Evolutionary conservation across 2,888 invertebrate genomes (phyloP).

Genomic region (Cancer borealis): DNA sequence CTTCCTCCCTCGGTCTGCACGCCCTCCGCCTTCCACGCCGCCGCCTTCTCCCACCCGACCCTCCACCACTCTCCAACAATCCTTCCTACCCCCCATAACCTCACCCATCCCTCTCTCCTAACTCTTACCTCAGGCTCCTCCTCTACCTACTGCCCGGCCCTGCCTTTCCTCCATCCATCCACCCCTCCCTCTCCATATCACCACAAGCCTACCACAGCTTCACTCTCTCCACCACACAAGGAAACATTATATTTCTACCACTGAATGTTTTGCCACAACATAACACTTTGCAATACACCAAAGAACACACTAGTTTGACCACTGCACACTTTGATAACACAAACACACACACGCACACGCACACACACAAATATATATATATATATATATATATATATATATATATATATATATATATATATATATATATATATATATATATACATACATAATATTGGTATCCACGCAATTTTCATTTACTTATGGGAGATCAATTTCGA

Average conservation of each 20-base stretch:
- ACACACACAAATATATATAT: constrained; percentile 54
- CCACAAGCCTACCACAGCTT: not conserved
- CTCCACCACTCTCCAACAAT: not conserved
- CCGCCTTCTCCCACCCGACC: constrained; percentile 18
- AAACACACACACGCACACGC: constrained; percentile 55
- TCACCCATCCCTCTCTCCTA: not conserved
- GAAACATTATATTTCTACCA: not conserved
- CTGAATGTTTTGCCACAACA: not conserved
- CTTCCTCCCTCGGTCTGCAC: not conserved
- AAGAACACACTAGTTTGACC: not conserved
- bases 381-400: constrained; percentile 27
- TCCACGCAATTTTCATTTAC: not conserved
- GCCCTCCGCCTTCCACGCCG: not conserved
- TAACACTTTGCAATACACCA: not conserved
- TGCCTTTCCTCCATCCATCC: not conserved
- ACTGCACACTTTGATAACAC: not conserved
- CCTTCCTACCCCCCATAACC: not conserved
- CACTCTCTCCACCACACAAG: not conserved
- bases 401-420: constrained; percentile 31
- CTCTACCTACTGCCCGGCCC: not conserved
- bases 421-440: constrained; percentile 1
- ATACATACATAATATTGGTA: not conserved
- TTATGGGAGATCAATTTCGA: not conserved
- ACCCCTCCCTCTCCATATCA: not conserved
- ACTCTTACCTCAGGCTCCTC: not conserved